Evolutionary conservation across 2,797 vertebrate species (phyloP).

Genomic region (Acanthurus tractus): DNA sequence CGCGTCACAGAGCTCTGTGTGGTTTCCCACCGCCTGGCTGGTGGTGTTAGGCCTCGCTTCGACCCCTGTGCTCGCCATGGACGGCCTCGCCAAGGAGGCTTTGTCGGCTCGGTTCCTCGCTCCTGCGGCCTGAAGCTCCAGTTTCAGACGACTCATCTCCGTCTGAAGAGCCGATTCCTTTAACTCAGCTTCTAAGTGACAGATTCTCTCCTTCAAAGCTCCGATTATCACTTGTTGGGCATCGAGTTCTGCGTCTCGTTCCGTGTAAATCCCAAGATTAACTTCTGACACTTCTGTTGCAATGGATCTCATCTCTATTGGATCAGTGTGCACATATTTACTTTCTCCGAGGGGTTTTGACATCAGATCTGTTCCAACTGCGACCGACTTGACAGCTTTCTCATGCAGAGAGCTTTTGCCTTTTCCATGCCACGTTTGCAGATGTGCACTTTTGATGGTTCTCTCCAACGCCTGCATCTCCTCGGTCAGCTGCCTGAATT

Average conservation of each 20-base stretch:
- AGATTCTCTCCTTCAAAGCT: constrained; percentile 90
- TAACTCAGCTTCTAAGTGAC: constrained; percentile 91
- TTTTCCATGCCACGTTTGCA: constrained; percentile 69
- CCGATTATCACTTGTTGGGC: constrained; percentile 91
- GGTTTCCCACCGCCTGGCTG: constrained; percentile 89
- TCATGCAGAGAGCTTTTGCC: constrained; percentile 44
- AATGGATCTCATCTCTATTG: constrained; percentile 77
- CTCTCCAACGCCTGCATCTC: constrained; percentile 92
- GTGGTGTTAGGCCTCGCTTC: constrained; percentile 83
- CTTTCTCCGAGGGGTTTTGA: constrained; percentile 62
- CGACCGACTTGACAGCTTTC: constrained; percentile 79
- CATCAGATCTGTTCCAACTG: constrained; percentile 78
- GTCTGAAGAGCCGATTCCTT: constrained; percentile 92
- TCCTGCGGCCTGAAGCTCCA: constrained; percentile 92
- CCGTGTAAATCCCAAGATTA: constrained; percentile 87
- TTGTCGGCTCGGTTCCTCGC: constrained; percentile 91
- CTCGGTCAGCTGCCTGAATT: constrained; percentile 89
- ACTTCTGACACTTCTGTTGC: constrained; percentile 89
- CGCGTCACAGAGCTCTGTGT: constrained; percentile 79
- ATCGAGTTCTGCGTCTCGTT: constrained; percentile 89
- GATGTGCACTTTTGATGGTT: constrained; percentile 87
- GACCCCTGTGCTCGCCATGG: constrained; percentile 80
- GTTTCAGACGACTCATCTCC: constrained; percentile 93
- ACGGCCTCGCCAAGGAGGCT: constrained; percentile 82
- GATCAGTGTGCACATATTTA: constrained; percentile 82